Percentiles rank a stretch among this genome's conserved stretches.
These are phyloP conservation scores for Mythimna pallens DNA, from an alignment of 2,888 invertebrate genomes.

Conservation along the genomic window DNA sequence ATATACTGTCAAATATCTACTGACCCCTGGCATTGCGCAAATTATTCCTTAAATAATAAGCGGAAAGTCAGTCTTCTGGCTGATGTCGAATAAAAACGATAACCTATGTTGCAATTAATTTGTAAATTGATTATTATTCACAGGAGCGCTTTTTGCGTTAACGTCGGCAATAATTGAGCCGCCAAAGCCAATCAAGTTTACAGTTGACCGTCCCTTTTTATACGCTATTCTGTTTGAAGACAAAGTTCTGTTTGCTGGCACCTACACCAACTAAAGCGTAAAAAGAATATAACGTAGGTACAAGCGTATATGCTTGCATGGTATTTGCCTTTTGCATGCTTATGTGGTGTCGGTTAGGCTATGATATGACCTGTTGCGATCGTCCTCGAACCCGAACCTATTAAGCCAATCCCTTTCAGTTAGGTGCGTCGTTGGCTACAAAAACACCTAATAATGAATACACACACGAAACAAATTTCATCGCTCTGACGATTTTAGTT, in stretches of 20 bases:
- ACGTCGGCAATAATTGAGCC: constrained; percentile 21
- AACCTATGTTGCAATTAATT: not conserved
- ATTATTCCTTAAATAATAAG: not conserved
- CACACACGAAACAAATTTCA: not conserved
- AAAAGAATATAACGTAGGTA: constrained; percentile 44
- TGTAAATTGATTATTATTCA: constrained; percentile 22
- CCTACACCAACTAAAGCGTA: constrained; percentile 46
- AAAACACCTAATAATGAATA: not conserved
- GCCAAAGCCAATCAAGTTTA: constrained; percentile 42
- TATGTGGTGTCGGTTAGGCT: no score
- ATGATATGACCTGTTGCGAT: no score
- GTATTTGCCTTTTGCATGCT: not conserved
- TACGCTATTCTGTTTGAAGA: constrained; percentile 70
- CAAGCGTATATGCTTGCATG: not conserved
- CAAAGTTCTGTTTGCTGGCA: constrained; percentile 72
- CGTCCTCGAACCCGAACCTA: no score
- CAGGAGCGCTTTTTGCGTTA: constrained; percentile 16
- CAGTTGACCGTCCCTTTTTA: constrained; percentile 65
- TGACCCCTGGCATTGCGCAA: not conserved
- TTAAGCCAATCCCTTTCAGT: no score
- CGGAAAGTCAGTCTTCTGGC: not conserved
- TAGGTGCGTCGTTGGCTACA: no score
- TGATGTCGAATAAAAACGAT: not conserved
- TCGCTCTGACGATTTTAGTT: not conserved
- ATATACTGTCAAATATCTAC: constrained; percentile 1